These are phyloP conservation scores for Stigmatopora argus DNA, from an alignment of 2,113 vertebrate genomes.

Conservation along the genomic window DNA sequence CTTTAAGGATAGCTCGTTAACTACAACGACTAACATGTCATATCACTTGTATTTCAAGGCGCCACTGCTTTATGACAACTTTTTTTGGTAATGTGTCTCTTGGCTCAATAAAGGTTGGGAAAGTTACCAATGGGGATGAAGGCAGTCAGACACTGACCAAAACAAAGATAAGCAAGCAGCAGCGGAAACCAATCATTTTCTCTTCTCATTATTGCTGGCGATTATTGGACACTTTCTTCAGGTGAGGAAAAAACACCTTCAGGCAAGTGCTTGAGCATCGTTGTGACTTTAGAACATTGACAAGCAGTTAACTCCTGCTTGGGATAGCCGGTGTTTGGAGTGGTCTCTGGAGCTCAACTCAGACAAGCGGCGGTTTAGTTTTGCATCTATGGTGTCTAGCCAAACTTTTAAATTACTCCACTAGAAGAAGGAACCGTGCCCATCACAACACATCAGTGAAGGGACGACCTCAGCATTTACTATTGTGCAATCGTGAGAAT, in stretches of 20 bases:
- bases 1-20: too few species aligned
- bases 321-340: too few species aligned
- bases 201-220: conserved; percentile 25
- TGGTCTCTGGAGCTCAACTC: too few species aligned
- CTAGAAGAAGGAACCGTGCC: too few species aligned
- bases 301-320: too few species aligned
- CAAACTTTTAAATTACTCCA: too few species aligned
- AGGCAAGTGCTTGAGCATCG: not conserved
- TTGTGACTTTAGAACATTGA: not conserved
- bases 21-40: too few species aligned
- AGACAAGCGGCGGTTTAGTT: too few species aligned
- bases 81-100: not conserved
- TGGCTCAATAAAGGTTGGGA: not conserved
- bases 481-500: too few species aligned
- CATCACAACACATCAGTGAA: too few species aligned
- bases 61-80: not conserved
- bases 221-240: not conserved
- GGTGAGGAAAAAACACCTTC: not conserved
- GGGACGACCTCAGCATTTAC: too few species aligned
- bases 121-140: not conserved
- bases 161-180: conserved; percentile 13
- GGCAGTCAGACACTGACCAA: not conserved
- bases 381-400: too few species aligned
- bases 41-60: not conserved
- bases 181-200: conserved; percentile 6